A percentile compares a stretch with the other conserved stretches of the same genome.
These are phyloP conservation scores for Pholis gunnellus DNA, from an alignment of 2,113 vertebrate genomes.

Conservation along the genomic window DNA sequence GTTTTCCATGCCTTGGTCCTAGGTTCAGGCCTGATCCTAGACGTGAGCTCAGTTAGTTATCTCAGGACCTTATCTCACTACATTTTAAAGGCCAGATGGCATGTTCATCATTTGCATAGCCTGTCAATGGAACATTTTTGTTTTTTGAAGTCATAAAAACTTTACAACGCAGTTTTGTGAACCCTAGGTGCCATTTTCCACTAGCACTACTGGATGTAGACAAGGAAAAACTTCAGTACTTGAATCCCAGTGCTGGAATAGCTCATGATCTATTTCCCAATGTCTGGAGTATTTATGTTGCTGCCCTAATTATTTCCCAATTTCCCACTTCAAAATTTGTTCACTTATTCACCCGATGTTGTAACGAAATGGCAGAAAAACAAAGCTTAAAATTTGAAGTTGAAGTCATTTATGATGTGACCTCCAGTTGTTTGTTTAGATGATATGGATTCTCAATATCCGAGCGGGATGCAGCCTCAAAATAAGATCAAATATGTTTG, in stretches of 20 bases:
- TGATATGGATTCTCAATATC: background rate
- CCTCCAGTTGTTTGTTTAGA: background rate
- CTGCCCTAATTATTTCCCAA: slow-evolving; percentile 3
- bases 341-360: background rate
- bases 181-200: slow-evolving; percentile 37
- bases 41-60: slow-evolving; percentile 62
- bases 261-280: slow-evolving; percentile 3
- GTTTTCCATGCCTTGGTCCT: slow-evolving; percentile 40
- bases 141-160: slow-evolving; percentile 53
- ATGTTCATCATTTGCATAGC: slow-evolving; percentile 54
- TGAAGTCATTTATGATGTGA: background rate
- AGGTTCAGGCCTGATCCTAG: slow-evolving; percentile 30
- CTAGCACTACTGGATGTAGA: slow-evolving; percentile 43
- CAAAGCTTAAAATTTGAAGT: background rate
- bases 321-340: slow-evolving; percentile 14
- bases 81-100: slow-evolving; percentile 62
- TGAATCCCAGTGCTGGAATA: slow-evolving; percentile 37
- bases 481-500: background rate
- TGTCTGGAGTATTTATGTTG: slow-evolving; percentile 24
- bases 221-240: slow-evolving; percentile 44
- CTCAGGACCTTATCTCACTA: slow-evolving; percentile 60
- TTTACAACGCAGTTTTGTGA: slow-evolving; percentile 37
- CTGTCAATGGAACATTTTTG: slow-evolving; percentile 52
- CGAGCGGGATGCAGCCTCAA: background rate
- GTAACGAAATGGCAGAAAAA: slow-evolving; percentile 9